Conservation (phyloP, 1,140 invertebrate genomes). For the Leptinotarsa texana region DNA sequence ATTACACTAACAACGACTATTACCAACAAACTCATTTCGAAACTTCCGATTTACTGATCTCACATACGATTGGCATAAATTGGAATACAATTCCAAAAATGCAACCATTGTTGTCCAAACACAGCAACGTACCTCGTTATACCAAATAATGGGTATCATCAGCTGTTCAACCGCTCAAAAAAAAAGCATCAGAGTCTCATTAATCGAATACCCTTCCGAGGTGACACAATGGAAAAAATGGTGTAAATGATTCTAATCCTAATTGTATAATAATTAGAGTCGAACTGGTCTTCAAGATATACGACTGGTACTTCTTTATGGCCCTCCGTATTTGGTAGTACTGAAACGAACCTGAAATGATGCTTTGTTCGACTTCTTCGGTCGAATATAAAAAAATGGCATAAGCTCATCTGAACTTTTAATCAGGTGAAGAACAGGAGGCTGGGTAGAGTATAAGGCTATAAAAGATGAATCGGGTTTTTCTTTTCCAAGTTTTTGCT, state of each 20-base stretch:
- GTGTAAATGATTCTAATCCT: constrained; percentile 14
- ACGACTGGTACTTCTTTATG: neutral
- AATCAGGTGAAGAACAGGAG: neutral
- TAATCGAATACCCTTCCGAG: neutral
- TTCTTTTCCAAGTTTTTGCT: neutral
- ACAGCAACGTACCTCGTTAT: constrained; percentile 5
- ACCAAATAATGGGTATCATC: neutral
- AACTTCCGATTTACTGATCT: neutral
- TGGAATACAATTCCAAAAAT: neutral
- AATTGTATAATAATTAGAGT: constrained; percentile 20
- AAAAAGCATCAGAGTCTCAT: neutral
- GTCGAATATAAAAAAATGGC: constrained; percentile 1
- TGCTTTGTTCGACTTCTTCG: constrained; percentile 9
- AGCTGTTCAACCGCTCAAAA: neutral
- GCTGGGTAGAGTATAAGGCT: constrained; percentile 1
- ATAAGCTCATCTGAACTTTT: constrained; percentile 5
- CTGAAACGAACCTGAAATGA: constrained; percentile 19
- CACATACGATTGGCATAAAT: neutral
- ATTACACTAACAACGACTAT: too few relatives aligned
- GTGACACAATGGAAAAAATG: neutral
- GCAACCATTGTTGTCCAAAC: neutral
- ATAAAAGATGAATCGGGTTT: neutral
- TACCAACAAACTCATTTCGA: too few relatives aligned
- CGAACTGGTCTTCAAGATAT: constrained; percentile 9
- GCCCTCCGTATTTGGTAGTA: constrained; percentile 10